These are phyloP conservation scores for Nomada ruficornis DNA, from an alignment of 2,888 invertebrate species.

Conservation along the genomic window DNA sequence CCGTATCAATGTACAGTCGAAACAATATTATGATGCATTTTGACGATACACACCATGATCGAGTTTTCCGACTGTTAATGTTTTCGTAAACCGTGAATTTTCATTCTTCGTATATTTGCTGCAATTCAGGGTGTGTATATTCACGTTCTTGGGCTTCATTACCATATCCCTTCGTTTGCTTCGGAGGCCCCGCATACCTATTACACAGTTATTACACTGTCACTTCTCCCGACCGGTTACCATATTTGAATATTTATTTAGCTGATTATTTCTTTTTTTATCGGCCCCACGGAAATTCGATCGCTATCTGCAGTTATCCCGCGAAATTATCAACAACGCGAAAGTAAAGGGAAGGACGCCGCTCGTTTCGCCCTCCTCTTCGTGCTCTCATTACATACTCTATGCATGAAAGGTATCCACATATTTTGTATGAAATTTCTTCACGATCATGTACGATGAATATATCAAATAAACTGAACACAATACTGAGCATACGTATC, in stretches of 20 bases:
- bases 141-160: constrained; percentile 61
- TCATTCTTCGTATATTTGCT: constrained; percentile 42
- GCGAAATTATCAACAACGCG: constrained; percentile 55
- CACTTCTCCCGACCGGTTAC: constrained; percentile 64
- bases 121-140: constrained; percentile 56
- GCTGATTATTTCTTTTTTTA: constrained; percentile 66
- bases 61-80: constrained; percentile 44
- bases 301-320: constrained; percentile 53
- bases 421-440: neutral
- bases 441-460: constrained; percentile 14
- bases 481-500: too few species aligned
- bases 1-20: too few species aligned
- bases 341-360: constrained; percentile 56
- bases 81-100: constrained; percentile 33
- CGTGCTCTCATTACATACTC: constrained; percentile 14
- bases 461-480: too few species aligned
- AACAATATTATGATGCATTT: neutral
- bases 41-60: constrained; percentile 41
- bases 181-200: constrained; percentile 59
- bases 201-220: constrained; percentile 67
- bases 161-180: constrained; percentile 66
- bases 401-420: constrained; percentile 4
- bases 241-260: constrained; percentile 70
- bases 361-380: neutral
- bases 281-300: constrained; percentile 65